These are phyloP conservation scores for Plusia festucae DNA, from an alignment of 2,888 invertebrate genomes.

Conservation along the genomic window DNA sequence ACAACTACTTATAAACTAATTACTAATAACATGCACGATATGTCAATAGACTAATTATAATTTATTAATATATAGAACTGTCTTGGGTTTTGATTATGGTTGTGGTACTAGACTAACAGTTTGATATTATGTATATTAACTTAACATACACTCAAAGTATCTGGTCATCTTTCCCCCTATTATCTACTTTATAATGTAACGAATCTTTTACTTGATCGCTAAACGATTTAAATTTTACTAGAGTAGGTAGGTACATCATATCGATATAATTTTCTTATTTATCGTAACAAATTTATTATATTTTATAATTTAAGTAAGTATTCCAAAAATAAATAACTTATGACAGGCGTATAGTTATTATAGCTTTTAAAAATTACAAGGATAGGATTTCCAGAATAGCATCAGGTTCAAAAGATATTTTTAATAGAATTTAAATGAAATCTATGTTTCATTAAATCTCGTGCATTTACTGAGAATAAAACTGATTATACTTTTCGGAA, in stretches of 20 bases:
- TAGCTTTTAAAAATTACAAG: no score
- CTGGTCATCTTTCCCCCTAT: background rate
- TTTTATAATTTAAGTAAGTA: no score
- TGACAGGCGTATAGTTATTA: no score
- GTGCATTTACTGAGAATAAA: background rate
- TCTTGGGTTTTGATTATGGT: constrained; percentile 6
- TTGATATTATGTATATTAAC: no score
- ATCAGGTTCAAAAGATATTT: background rate
- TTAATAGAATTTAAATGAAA: constrained; percentile 22
- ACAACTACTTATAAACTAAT: constrained; percentile 15
- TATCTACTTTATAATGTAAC: background rate
- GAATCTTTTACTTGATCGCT: background rate
- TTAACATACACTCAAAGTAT: background rate
- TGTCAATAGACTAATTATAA: constrained; percentile 29
- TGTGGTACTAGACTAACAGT: constrained; percentile 31
- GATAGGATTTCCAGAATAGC: no score
- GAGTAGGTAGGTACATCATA: no score
- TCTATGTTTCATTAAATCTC: constrained; percentile 43
- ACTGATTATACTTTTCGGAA: constrained; percentile 36
- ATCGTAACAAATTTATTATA: no score
- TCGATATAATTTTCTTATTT: no score
- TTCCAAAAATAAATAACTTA: no score
- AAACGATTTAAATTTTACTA: no score
- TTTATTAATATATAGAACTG: constrained; percentile 28
- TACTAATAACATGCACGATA: constrained; percentile 33